phyloP scores from a whole-genome alignment of 2,113 vertebrate species.

The Formicarius rufipectus region DNA sequence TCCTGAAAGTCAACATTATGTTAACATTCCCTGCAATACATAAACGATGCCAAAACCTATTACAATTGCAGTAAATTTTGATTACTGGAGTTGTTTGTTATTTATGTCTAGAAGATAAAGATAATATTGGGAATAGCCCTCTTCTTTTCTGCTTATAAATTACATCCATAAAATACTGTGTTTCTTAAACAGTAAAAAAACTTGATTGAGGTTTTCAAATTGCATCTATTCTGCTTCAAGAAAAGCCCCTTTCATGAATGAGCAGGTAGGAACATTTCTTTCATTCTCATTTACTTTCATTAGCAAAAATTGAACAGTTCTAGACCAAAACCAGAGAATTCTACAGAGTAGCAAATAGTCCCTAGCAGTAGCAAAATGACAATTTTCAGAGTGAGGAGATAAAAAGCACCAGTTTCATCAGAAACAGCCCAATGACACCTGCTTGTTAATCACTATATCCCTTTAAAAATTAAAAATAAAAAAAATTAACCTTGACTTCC shows the following conservation, averaged over 20 bases:
- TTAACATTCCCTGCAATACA: slow-evolving; percentile 50
- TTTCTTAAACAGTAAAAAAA: slow-evolving; percentile 41
- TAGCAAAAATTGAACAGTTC: not conserved
- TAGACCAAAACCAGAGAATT: not conserved
- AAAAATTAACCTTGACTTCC: not conserved
- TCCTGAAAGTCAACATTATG: slow-evolving; percentile 56
- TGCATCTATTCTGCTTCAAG: not conserved
- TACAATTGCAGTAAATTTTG: slow-evolving; percentile 74
- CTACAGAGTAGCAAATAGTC: not conserved
- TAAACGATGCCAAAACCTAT: slow-evolving; percentile 74
- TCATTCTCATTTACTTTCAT: not conserved
- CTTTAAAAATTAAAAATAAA: not conserved
- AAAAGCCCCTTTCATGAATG: not conserved
- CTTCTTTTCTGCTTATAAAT: slow-evolving; percentile 59
- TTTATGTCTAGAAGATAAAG: slow-evolving; percentile 72
- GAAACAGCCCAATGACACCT: not conserved
- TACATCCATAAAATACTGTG: slow-evolving; percentile 56
- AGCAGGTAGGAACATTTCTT: not conserved
- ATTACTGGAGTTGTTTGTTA: slow-evolving; percentile 71
- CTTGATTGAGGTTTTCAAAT: slow-evolving; percentile 28
- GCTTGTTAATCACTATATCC: fast-evolving
- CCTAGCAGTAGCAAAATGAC: not conserved
- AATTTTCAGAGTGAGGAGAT: not conserved
- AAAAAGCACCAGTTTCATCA: not conserved
- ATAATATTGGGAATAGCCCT: slow-evolving; percentile 67